Conservation (phyloP, 2,888 invertebrate genomes). For the Plebejus anna region DNA sequence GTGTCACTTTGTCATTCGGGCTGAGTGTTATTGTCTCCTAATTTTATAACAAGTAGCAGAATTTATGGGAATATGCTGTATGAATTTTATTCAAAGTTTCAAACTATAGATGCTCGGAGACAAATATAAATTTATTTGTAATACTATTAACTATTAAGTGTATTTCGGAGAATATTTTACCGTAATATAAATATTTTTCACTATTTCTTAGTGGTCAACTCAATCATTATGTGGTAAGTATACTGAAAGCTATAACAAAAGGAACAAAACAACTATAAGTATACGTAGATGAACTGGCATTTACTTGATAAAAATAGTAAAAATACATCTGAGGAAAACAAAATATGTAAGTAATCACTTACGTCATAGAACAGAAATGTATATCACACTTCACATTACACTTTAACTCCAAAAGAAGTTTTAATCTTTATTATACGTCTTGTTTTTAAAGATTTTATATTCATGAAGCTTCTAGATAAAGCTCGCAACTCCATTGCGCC, state of each 20-base stretch:
- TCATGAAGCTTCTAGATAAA: no score
- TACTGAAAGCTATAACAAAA: background rate
- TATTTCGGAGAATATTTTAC: background rate
- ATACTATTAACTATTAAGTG: no score
- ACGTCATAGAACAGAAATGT: background rate
- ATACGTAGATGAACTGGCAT: background rate
- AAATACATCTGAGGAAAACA: background rate
- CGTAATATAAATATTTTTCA: background rate
- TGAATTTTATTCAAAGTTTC: no score
- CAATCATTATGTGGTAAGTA: background rate
- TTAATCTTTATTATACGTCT: no score
- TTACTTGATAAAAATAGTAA: background rate
- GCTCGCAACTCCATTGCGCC: no score
- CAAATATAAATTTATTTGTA: no score
- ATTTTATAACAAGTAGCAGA: background rate
- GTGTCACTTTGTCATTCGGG: background rate
- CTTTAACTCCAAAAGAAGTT: background rate
- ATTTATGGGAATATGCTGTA: no score
- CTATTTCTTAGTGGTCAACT: background rate
- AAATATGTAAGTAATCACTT: background rate
- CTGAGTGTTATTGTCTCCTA: background rate
- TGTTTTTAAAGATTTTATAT: no score
- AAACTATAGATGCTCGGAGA: no score
- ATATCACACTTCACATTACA: background rate
- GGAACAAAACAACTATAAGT: background rate